Base-by-base conservation (phyloP, 2,888 invertebrate species). In the Synergus umbraculus region DNA sequence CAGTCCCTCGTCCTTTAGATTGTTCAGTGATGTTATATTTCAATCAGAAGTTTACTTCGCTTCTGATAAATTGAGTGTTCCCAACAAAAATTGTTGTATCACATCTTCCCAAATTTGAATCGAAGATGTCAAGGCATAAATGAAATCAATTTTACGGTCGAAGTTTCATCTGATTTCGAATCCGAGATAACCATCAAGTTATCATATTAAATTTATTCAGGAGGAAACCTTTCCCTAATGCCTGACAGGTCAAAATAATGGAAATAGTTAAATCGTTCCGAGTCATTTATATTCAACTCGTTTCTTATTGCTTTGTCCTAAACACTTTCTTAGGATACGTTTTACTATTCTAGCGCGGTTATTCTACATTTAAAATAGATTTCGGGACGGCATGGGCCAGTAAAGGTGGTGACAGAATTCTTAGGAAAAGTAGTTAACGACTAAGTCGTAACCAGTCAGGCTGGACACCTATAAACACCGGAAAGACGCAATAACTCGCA, bases 401-500 rank as follows among this genome's bases (percentile, higher is more conserved):
- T 13, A 44, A 46, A 67, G 46, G 18, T 67, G 67, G 46, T 46
- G 41, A 44, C 44, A 66, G 44, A 44, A 67, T 67, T 67, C 67
- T 67, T 67, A 13, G 22, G 46, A 12, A 46, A 67, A 67, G 43
- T 41, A 67, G 73, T 54, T 73, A 54, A 73, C 37, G 54, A 73
- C 37, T 54, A 37, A 54, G 49, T 37, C 37, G n/a, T 73, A 49
- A 49, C n/a, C n/a, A 49, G 49, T 49, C 69, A 69, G 49, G 49
- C 37, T 69, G 37, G 73, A 89, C 87, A 88, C 89, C 88, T 87
- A 86, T 87, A 86, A 88, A 87, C 86, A 84, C 88, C 89, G 89
- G 89, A 90, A 90, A 89, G 87, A 87, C 82, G 87, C 88, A 88
- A 89, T 89, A 89, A 89, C 88, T 89, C 86, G 86, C 80, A 81